These are phyloP conservation scores for Diglossa cyanea DNA, from an alignment of 2,797 vertebrate genomes.

Conservation along the genomic window DNA sequence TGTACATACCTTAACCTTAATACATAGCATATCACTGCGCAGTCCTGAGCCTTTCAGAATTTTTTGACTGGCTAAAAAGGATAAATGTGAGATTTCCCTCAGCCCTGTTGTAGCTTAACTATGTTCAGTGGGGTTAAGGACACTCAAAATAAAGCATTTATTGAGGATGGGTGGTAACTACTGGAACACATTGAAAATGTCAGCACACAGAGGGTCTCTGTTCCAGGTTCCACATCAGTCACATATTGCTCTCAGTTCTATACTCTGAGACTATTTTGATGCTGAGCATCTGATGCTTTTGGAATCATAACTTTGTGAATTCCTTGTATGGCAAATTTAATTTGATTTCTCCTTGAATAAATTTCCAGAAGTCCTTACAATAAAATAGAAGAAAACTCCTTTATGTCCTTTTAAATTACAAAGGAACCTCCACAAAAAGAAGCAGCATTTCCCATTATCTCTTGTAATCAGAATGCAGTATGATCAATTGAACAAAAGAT, in stretches of 20 bases:
- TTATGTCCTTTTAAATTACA: background rate
- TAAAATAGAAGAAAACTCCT: background rate
- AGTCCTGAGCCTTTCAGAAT: background rate
- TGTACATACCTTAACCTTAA: background rate
- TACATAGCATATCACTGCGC: rapidly evolving
- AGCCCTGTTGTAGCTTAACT: background rate
- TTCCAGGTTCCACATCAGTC: background rate
- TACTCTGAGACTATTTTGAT: background rate
- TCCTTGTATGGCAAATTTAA: background rate
- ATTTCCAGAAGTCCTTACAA: background rate
- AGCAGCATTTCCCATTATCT: background rate
- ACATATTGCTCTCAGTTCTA: background rate
- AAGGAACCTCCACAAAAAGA: background rate
- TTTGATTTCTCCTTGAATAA: background rate
- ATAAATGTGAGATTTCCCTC: background rate
- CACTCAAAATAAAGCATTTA: background rate
- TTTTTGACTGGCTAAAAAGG: background rate
- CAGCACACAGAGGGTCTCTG: background rate
- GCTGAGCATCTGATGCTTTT: background rate
- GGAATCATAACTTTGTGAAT: background rate
- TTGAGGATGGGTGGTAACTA: background rate
- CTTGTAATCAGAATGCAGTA: background rate
- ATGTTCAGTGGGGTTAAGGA: background rate
- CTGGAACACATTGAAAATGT: background rate
- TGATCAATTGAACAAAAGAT: background rate